A percentile compares a stretch with the other conserved stretches of the same genome.
phyloP scores from a whole-genome alignment of 1,140 invertebrate species.

The Trichonephila clavipes region DNA sequence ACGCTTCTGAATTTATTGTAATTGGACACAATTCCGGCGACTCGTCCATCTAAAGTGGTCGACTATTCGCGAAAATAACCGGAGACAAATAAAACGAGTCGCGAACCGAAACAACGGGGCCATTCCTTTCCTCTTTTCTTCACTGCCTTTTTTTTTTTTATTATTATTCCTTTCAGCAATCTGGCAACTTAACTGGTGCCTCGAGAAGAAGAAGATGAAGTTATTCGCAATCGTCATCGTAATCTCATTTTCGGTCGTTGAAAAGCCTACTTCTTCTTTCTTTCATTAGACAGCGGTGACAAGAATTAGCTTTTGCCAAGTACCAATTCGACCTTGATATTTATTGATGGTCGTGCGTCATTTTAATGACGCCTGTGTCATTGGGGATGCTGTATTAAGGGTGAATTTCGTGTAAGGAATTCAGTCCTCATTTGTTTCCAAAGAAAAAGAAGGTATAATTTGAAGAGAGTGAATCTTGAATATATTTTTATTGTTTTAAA shows the following conservation, averaged over 20 bases:
- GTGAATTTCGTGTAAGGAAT: constrained; percentile 36
- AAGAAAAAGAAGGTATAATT: not conserved
- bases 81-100: constrained; percentile 75
- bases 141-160: constrained; percentile 11
- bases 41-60: constrained; percentile 72
- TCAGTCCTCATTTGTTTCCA: not conserved
- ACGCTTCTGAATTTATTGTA: constrained; percentile 75
- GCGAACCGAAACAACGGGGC: constrained; percentile 60
- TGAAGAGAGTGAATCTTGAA: not conserved
- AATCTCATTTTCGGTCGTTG: constrained; percentile 42
- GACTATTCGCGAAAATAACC: constrained; percentile 64
- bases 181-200: constrained; percentile 67
- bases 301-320: constrained; percentile 29
- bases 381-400: not conserved
- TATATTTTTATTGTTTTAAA: not conserved
- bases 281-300: constrained; percentile 30
- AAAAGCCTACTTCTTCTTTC: constrained; percentile 23
- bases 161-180: constrained; percentile 18
- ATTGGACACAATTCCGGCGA: constrained; percentile 75
- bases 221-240: constrained; percentile 65
- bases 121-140: constrained; percentile 35
- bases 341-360: constrained; percentile 25
- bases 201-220: constrained; percentile 1
- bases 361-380: constrained; percentile 18
- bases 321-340: constrained; percentile 38